Evolutionary conservation across 1,140 invertebrate species (phyloP).

Genomic region (Diachasmimorpha longicaudata): DNA sequence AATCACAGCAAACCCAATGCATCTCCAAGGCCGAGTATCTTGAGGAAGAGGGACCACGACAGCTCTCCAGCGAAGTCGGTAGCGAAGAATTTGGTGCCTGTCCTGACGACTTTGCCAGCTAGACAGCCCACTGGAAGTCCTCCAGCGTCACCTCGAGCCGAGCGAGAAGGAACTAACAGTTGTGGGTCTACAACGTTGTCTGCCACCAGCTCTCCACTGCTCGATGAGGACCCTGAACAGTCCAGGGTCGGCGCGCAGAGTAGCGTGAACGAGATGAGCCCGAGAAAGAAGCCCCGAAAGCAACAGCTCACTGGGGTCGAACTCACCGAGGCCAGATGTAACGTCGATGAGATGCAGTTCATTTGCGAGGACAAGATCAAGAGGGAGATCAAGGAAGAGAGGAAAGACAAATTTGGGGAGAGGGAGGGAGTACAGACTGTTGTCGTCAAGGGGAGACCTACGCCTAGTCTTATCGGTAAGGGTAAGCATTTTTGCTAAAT

Average conservation of each 20-base stretch:
- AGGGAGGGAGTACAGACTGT: conserved; percentile 42
- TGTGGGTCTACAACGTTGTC: conserved; percentile 79
- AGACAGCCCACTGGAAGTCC: conserved; percentile 46
- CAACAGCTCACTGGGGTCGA: conserved; percentile 58
- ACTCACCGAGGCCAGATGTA: conserved; percentile 59
- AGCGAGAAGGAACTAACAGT: conserved; percentile 61
- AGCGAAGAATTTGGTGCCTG: conserved; percentile 67
- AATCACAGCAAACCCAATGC: conserved; percentile 66
- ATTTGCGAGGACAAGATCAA: conserved; percentile 67
- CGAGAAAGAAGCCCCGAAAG: conserved; percentile 65
- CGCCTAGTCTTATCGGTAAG: conserved; percentile 53
- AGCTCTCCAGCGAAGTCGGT: conserved; percentile 64
- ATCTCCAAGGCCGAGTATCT: conserved; percentile 73
- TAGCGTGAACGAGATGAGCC: conserved; percentile 59
- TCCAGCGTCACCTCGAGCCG: conserved; percentile 62
- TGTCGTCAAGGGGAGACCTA: conserved; percentile 47
- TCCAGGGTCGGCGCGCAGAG: conserved; percentile 51
- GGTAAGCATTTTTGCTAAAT: background rate
- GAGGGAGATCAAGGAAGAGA: conserved; percentile 59
- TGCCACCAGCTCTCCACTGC: conserved; percentile 76
- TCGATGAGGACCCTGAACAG: conserved; percentile 69
- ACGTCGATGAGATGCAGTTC: conserved; percentile 75
- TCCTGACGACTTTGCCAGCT: conserved; percentile 64
- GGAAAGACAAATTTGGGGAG: conserved; percentile 43
- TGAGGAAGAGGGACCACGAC: conserved; percentile 71